Conservation (phyloP, 2,888 invertebrate species). For the Aphidius colemani region DNA sequence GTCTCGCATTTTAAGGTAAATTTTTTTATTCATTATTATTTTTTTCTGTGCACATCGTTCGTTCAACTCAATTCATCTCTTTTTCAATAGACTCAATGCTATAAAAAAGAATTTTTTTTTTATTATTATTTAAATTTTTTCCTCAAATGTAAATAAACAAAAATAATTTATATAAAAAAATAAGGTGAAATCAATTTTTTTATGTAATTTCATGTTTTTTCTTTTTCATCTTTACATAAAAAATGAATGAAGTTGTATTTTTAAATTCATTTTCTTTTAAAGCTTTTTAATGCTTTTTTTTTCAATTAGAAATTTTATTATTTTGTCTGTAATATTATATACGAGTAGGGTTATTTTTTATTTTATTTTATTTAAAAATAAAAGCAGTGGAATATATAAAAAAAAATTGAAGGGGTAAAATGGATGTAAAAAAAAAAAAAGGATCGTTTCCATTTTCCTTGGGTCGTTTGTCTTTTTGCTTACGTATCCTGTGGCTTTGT, state of each 20-base stretch:
- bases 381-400: not conserved
- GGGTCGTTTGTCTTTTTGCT: slow-evolving; percentile 22
- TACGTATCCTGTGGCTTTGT: not conserved
- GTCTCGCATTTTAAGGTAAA: not conserved
- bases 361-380: slow-evolving; percentile 2
- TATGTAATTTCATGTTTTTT: too few species aligned
- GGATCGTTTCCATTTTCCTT: slow-evolving; percentile 20
- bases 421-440: not conserved
- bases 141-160: not conserved
- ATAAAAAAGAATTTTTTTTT: too few species aligned
- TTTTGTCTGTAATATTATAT: not conserved
- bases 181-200: too few species aligned
- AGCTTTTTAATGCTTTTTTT: not conserved
- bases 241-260: too few species aligned
- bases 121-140: too few species aligned
- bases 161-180: not conserved
- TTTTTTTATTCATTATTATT: not conserved
- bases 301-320: not conserved
- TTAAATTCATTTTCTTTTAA: too few species aligned
- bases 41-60: not conserved
- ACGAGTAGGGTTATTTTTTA: too few species aligned
- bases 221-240: too few species aligned
- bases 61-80: not conserved
- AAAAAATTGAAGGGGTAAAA: slow-evolving; percentile 4
- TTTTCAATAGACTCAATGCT: slow-evolving; percentile 4